Evolutionary conservation across 2,113 vertebrate genomes (phyloP), one percentile per base, ranked within the genome.

Genomic region (Crotalus tigris): DNA sequence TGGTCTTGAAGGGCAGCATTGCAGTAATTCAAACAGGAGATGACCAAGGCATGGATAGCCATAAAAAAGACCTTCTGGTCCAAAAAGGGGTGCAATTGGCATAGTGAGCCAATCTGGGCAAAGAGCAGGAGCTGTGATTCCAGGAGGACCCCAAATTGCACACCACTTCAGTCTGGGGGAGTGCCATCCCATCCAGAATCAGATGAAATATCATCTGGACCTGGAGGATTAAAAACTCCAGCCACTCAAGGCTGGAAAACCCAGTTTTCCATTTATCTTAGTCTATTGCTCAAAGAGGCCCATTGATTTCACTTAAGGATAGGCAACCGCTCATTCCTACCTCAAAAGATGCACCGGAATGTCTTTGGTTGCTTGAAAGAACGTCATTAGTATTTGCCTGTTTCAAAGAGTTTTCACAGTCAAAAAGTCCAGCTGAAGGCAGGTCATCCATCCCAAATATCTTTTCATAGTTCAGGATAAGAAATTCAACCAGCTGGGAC

Each of bases 401-500:
- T 91, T 5, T 90, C 92, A 11, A 93, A 12, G 95, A 90, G 1
- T 88, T 94, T 5, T 94, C 94, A 12, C 92, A 69, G 17, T 90
- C 91, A 0, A 44, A 91, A 91, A 91, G 5, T 0, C 33, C 21
- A 93, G 39, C 88, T 85, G 57, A 94, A 91, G 90, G 95, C 91
- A 94, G 97, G 58, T 96, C 96, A 0, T 98, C 93, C 92, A 97
- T 94, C 75, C 98, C 97, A 5, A 99, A 99, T 46, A 99, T 89
- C 88, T 96, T 94, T 26, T 98, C 96, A 0, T 98, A 97, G 96
- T 99, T 97, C 17, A 96, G 92, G 53, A 99, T 98, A 95, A 99
- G 98, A 96, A 99, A 98, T 96, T 99, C 98, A 12, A 99, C 96
- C 0, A 99, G 95, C 39, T 98, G 96, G 17, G 99, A 98, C 97